These are phyloP conservation scores for Mycogona germanica DNA, from an alignment of 2,888 invertebrate species.

Conservation along the genomic window DNA sequence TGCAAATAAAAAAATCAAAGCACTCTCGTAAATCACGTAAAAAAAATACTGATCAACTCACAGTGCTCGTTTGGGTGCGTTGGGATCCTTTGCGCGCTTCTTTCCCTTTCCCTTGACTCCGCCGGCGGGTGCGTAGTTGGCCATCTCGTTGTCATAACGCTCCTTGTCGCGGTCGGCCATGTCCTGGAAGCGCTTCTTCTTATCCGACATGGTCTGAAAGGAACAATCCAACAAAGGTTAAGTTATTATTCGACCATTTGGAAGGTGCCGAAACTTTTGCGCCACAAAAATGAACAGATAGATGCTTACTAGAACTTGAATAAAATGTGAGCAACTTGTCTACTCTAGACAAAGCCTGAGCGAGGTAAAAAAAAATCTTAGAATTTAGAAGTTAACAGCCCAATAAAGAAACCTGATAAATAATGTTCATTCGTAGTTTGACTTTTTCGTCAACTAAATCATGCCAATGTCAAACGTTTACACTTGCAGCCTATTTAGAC, in stretches of 20 bases:
- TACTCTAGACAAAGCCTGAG: too few species aligned
- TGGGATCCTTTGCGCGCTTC: conserved; percentile 90
- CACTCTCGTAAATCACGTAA: too few species aligned
- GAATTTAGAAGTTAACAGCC: too few species aligned
- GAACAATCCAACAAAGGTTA: conserved; percentile 21
- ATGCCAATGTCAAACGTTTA: too few species aligned
- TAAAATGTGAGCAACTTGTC: too few species aligned
- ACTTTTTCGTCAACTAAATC: too few species aligned
- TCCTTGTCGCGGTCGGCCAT: conserved; percentile 98
- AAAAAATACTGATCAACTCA: conserved; percentile 49
- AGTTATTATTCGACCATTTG: background rate
- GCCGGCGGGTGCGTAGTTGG: conserved; percentile 82
- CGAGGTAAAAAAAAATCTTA: too few species aligned
- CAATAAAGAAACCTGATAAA: too few species aligned
- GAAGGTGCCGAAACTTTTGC: background rate
- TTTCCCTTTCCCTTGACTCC: conserved; percentile 66
- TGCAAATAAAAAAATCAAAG: too few species aligned
- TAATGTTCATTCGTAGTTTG: too few species aligned
- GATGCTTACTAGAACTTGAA: too few species aligned
- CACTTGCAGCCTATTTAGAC: too few species aligned
- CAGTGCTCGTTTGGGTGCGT: conserved; percentile 97
- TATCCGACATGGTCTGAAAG: conserved; percentile 90
- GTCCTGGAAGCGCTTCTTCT: conserved; percentile 96
- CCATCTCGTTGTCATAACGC: conserved; percentile 93
- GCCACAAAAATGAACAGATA: background rate